Evolutionary conservation across 1,140 invertebrate species (phyloP), one percentile per base, ranked within the genome.

Genomic region (Drosophila nebulosa): DNA sequence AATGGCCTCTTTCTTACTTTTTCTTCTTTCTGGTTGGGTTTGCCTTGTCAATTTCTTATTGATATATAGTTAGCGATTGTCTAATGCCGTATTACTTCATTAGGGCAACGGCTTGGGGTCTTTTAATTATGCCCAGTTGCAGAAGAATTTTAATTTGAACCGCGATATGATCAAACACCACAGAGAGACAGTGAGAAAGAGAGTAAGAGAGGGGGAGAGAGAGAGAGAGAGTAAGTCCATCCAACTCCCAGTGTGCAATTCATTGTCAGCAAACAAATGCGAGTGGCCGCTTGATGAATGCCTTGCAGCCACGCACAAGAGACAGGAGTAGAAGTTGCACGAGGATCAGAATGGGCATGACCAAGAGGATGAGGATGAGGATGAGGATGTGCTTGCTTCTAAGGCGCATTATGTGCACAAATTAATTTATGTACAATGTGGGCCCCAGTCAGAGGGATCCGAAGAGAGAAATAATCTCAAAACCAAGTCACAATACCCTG

Each of bases 241-340:
- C n/a, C 16, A 26, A 53, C 26, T 18, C 21, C n/a, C 14, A 63
- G 69, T 78, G 78, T 69, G 83, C 88, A 90, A 90, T 90, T 90
- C 83, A 90, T 90, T 90, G 89, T 90, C 89, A 90, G 89, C 89
- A 86, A 90, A 86, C 80, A 90, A 90, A 89, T 90, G 72, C 80
- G 84, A 79, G 35, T 39, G 51, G 61, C 35, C 63, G 53, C 57
- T 71, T 90, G 89, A 90, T 90, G 89, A 86, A 90, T 90, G 89
- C 89, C 24, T 61, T 22, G 22, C 56, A 64, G 68, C 85, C 89
- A 90, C 89, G 89, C 89, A 83, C 77, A 72, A 39, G 35, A 4
- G 22, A 21, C 16, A 14, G 74, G 66, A 65, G 64, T 61, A 55
- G 75, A 18, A n/a, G 32, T 26, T 1, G 26, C 36, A 32, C 21